Conservation (phyloP, 2,888 invertebrate species). For the Diploptera punctata region DNA sequence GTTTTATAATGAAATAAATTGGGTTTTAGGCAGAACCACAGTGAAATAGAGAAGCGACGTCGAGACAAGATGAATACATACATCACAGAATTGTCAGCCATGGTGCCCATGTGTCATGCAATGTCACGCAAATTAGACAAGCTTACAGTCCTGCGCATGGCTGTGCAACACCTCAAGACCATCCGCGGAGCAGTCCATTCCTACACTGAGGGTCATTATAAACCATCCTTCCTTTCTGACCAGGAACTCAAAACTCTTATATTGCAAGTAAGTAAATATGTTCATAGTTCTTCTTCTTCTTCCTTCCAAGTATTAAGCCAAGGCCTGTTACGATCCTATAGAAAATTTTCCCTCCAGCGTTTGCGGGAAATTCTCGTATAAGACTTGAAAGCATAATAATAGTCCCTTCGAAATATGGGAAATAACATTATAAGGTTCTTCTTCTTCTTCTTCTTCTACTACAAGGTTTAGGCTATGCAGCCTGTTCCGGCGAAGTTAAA, state of each 20-base stretch:
- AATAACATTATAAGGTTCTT: too few relatives aligned
- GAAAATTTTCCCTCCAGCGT: too few relatives aligned
- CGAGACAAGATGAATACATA: slow-evolving; percentile 97
- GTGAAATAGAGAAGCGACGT: slow-evolving; percentile 93
- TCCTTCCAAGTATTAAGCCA: too few relatives aligned
- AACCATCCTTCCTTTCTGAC: slow-evolving; percentile 83
- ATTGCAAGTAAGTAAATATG: slow-evolving; percentile 73
- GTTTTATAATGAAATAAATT: too few relatives aligned
- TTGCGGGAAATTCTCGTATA: too few relatives aligned
- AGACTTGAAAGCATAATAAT: too few relatives aligned
- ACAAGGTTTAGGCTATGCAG: too few relatives aligned
- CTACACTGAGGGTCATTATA: slow-evolving; percentile 77
- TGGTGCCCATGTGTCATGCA: slow-evolving; percentile 94
- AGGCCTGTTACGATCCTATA: too few relatives aligned
- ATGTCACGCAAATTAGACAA: slow-evolving; percentile 94
- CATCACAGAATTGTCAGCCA: slow-evolving; percentile 85
- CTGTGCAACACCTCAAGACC: slow-evolving; percentile 88
- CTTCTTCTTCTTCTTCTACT: too few relatives aligned
- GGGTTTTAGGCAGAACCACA: slow-evolving; percentile 88
- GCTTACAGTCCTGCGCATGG: slow-evolving; percentile 87
- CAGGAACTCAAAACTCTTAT: slow-evolving; percentile 87
- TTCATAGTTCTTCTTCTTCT: too few relatives aligned
- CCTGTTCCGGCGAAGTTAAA: too few relatives aligned
- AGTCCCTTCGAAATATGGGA: too few relatives aligned
- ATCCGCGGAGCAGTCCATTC: slow-evolving; percentile 71